phyloP scores from a whole-genome alignment of 1,140 invertebrate genomes.

The Protaetia brevitarsis region DNA sequence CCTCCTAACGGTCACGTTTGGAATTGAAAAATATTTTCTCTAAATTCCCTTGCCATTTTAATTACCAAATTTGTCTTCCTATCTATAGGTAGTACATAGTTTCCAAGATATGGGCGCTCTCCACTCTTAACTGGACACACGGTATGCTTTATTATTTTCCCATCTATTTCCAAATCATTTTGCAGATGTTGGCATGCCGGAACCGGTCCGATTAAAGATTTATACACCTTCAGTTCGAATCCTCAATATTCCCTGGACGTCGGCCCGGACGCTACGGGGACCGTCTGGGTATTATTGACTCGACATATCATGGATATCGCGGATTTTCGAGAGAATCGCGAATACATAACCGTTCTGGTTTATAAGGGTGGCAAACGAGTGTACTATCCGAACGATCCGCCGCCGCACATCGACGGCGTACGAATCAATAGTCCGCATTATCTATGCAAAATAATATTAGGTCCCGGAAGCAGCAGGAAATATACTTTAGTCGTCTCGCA shows the following conservation, averaged over 20 bases:
- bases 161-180: too few species aligned
- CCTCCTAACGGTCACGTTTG: too few species aligned
- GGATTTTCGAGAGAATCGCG: slow-evolving; percentile 93
- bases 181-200: slow-evolving; percentile 84
- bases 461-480: slow-evolving; percentile 57
- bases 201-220: slow-evolving; percentile 84
- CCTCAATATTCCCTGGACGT: slow-evolving; percentile 87
- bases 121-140: neutral
- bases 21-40: too few species aligned
- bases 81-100: neutral
- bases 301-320: slow-evolving; percentile 92
- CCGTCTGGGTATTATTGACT: slow-evolving; percentile 93
- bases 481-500: slow-evolving; percentile 90
- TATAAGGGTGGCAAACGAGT: slow-evolving; percentile 87
- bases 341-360: slow-evolving; percentile 94
- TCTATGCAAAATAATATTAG: slow-evolving; percentile 82
- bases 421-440: slow-evolving; percentile 97
- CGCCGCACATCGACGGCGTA: slow-evolving; percentile 88
- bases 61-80: neutral
- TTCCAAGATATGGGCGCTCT: too few species aligned
- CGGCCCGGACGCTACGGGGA: slow-evolving; percentile 59
- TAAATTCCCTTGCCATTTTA: too few species aligned
- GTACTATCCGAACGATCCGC: slow-evolving; percentile 89
- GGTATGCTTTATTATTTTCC: neutral
- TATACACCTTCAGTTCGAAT: slow-evolving; percentile 91